phyloP scores from a whole-genome alignment of 2,888 invertebrate species.

The Hylaea fasciaria region DNA sequence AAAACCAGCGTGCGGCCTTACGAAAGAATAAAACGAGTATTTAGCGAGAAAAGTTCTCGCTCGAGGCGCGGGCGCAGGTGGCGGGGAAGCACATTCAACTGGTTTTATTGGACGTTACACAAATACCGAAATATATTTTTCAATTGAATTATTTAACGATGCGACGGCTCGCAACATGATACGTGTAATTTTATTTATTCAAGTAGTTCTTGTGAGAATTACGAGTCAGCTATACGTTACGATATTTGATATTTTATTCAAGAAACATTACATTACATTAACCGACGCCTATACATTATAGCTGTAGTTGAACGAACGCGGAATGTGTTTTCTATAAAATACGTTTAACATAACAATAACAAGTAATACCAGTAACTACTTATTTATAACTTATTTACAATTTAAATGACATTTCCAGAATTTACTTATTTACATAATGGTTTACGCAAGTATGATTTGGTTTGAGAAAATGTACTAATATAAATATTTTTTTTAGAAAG shows the following conservation, averaged over 20 bases:
- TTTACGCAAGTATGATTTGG: too few relatives aligned
- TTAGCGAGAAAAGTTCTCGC: constrained; percentile 24
- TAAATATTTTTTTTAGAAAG: too few relatives aligned
- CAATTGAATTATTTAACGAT: constrained; percentile 76
- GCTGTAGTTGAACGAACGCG: not conserved
- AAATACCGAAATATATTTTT: constrained; percentile 49
- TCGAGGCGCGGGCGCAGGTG: constrained; percentile 36
- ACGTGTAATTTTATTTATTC: constrained; percentile 68
- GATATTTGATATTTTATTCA: constrained; percentile 40
- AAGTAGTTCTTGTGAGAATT: constrained; percentile 61
- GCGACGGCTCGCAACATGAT: constrained; percentile 46
- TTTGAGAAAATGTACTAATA: too few relatives aligned
- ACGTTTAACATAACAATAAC: not conserved
- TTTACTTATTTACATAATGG: too few relatives aligned
- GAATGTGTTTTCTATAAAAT: not conserved
- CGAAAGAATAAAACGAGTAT: constrained; percentile 20
- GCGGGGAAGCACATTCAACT: constrained; percentile 15
- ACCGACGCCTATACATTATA: not conserved
- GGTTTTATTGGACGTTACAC: constrained; percentile 39
- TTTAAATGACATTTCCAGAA: too few relatives aligned
- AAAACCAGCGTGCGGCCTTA: constrained; percentile 28
- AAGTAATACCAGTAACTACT: too few relatives aligned
- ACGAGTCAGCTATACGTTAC: constrained; percentile 38
- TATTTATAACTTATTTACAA: too few relatives aligned
- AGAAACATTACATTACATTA: constrained; percentile 1